Conservation (phyloP, 2,113 vertebrate genomes). For the Lota lota region DNA sequence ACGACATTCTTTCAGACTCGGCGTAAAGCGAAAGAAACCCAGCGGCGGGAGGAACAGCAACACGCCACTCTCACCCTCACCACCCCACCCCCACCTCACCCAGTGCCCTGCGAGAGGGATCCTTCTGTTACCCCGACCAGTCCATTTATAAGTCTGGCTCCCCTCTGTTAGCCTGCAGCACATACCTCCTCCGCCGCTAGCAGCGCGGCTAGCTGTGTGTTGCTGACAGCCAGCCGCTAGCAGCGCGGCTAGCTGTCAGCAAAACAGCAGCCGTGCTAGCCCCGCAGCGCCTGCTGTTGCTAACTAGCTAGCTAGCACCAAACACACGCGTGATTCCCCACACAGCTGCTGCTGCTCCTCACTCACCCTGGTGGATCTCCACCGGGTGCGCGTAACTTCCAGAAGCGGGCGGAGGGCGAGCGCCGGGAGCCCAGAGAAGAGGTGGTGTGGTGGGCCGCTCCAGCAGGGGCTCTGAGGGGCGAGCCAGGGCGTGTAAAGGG, state of each 20-base stretch:
- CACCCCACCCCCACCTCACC: background rate
- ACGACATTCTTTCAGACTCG: too few species aligned
- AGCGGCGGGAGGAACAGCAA: background rate
- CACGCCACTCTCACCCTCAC: background rate
- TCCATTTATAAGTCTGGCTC: slow-evolving; percentile 52
- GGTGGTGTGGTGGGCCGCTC: slow-evolving; percentile 30
- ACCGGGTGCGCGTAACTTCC: background rate
- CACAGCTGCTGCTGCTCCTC: slow-evolving; percentile 7
- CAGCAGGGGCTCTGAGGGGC: slow-evolving; percentile 13
- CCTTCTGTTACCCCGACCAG: slow-evolving; percentile 38
- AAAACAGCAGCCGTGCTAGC: slow-evolving; percentile 1
- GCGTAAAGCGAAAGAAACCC: background rate
- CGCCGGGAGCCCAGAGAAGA: too few species aligned
- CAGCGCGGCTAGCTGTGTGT: slow-evolving; percentile 20
- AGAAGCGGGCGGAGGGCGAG: too few species aligned
- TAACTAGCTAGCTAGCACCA: background rate
- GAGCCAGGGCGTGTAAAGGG: slow-evolving; percentile 50
- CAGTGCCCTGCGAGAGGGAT: background rate
- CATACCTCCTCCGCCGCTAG: slow-evolving; percentile 17
- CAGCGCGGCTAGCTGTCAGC: slow-evolving; percentile 56
- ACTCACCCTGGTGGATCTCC: slow-evolving; percentile 55
- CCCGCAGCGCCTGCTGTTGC: background rate
- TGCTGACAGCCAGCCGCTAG: slow-evolving; percentile 26
- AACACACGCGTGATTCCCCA: background rate
- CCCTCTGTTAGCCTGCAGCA: slow-evolving; percentile 21